A percentile compares a stretch with the other conserved stretches of the same genome.
Evolutionary conservation across 1,140 invertebrate species (phyloP).

Genomic region (Drosophila arawakana): DNA sequence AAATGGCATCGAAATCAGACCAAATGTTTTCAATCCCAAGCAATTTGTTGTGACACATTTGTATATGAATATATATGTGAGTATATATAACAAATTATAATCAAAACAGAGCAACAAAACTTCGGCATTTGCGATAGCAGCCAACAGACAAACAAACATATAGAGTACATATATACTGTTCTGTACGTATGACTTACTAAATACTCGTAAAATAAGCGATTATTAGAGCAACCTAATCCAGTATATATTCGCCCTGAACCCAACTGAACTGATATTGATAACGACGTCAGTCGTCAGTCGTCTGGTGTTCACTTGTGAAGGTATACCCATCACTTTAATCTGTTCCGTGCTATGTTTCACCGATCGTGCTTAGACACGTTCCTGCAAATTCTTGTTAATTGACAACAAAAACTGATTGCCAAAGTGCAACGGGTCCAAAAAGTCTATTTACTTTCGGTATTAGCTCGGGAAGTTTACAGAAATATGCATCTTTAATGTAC

Average conservation of each 20-base stretch:
- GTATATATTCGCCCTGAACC: conserved; percentile 25
- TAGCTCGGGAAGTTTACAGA: background rate
- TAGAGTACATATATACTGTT: no score
- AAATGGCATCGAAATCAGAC: conserved; percentile 45
- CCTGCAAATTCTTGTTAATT: conserved; percentile 11
- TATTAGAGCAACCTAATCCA: conserved; percentile 27
- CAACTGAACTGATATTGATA: conserved; percentile 33
- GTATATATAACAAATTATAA: conserved; percentile 53
- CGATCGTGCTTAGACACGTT: conserved; percentile 30
- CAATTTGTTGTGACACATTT: conserved; percentile 59
- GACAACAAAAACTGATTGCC: background rate
- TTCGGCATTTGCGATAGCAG: conserved; percentile 33
- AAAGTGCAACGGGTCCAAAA: conserved; percentile 23
- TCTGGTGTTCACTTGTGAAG: background rate
- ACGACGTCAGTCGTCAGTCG: conserved; percentile 1
- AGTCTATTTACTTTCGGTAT: background rate
- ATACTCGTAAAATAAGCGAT: conserved; percentile 18
- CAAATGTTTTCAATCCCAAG: conserved; percentile 74
- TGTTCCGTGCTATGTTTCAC: background rate
- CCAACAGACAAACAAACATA: background rate
- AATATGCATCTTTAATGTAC: no score
- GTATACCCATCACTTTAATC: conserved; percentile 22
- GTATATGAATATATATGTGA: conserved; percentile 17
- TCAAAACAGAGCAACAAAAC: conserved; percentile 47
- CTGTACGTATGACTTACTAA: background rate